These are phyloP conservation scores for Conistra vaccinii DNA, from an alignment of 2,888 invertebrate genomes.

Conservation along the genomic window DNA sequence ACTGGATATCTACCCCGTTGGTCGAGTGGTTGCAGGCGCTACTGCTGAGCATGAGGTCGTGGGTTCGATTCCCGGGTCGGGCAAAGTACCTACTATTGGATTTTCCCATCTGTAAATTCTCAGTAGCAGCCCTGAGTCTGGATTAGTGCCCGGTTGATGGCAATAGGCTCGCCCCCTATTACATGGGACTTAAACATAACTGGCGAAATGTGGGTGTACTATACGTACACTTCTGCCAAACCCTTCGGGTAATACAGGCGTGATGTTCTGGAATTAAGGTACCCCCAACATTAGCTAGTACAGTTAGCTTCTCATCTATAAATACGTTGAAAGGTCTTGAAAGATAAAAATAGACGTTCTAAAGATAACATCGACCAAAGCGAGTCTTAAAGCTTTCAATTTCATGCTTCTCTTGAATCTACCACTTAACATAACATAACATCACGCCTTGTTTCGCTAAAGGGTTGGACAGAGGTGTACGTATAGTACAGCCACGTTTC, in stretches of 20 bases:
- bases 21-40: neutral
- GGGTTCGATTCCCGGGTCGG: neutral
- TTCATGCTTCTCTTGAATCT: slow-evolving; percentile 18
- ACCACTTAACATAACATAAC: neutral
- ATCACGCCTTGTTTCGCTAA: too few species aligned
- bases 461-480: too few species aligned
- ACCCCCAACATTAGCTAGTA: too few species aligned
- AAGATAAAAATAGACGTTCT: slow-evolving; percentile 16
- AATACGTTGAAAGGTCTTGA: slow-evolving; percentile 4
- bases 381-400: slow-evolving; percentile 16
- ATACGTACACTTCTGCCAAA: neutral
- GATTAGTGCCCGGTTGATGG: neutral
- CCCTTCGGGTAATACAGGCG: neutral
- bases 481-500: too few species aligned
- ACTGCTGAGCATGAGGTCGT: neutral
- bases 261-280: neutral
- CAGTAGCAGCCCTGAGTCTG: neutral
- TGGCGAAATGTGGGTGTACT: neutral
- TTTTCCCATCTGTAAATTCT: neutral
- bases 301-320: neutral
- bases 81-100: neutral
- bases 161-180: neutral
- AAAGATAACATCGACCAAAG: slow-evolving; percentile 23
- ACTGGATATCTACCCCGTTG: neutral
- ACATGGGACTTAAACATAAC: neutral